Evolutionary conservation across 2,113 vertebrate genomes (phyloP), one percentile per base, ranked within the genome.

Genomic region (Sterrhoptilus dennistouni): DNA sequence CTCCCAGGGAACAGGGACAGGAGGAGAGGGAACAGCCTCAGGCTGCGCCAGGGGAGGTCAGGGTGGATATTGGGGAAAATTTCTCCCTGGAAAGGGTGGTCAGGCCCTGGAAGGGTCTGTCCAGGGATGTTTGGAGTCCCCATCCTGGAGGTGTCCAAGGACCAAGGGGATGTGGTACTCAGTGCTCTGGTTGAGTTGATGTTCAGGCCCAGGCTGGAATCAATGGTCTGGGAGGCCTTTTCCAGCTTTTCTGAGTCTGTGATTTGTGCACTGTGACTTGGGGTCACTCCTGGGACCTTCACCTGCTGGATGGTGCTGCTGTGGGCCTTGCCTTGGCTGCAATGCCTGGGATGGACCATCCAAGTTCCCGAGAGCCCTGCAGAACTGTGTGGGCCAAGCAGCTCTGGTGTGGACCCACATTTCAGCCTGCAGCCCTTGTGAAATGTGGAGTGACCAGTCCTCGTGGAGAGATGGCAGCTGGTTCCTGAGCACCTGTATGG

Each of bases 61-160:
- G 45, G 13, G 0, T 29, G 69, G 53, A 29, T 5, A 2, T 3
- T 4, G 2, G 11, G 47, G 35, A 9, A 16, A 3, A 31, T 47
- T 53, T 6, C 9, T 38, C 0, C 27, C 0, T 45, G 23, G 38
- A 38, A 25, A 25, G 7, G 5, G 23, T 8, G 45, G 0, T 14
- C 23, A 38, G 60, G 19, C 28, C 0, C 1, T 38, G 38, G 23
- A 0, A 45, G 12, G 10, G 2, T 28, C 45, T 82, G 19, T 11
- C 19, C 38, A n/a, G 28, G 38, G 11, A 18, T 10, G 28, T 38
- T 13, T 75, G 38, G 20, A 38, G 11, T n/a, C 4, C 15, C 23
- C 38, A 24, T 25, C 5, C 38, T 53, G 24, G 19, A 68, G 45
- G 19, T 18, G 11, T 14, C 20, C 23, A 29, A 45, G 33, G 12